Evolutionary conservation across 1,140 invertebrate genomes (phyloP).

Genomic region (Philopotamus ludificatus): DNA sequence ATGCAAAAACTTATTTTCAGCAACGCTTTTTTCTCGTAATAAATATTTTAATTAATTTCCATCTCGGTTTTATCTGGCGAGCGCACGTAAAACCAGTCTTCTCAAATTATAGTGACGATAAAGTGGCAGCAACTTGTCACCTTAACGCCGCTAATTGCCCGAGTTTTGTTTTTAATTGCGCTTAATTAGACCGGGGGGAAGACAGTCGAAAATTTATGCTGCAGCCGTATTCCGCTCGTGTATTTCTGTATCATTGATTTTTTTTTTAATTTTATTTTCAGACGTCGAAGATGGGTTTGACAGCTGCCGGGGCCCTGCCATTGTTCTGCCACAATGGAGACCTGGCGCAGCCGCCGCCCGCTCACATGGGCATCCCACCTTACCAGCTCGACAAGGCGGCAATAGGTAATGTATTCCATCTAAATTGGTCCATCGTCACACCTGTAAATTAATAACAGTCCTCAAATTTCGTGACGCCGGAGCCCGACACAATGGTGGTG

Average conservation of each 20-base stretch:
- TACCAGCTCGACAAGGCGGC: constrained; percentile 74
- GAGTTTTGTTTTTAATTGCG: not conserved
- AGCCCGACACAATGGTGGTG: no score
- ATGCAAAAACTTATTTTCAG: no score
- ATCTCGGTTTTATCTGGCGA: not conserved
- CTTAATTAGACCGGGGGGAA: not conserved
- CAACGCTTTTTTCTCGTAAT: not conserved
- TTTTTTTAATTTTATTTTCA: constrained; percentile 62
- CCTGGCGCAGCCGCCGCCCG: constrained; percentile 87
- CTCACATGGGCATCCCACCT: constrained; percentile 95
- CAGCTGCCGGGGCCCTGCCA: constrained; percentile 66
- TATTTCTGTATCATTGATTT: no score
- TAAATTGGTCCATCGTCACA: constrained; percentile 5
- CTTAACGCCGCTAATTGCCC: not conserved
- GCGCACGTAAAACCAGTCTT: not conserved
- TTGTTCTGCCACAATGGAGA: constrained; percentile 91
- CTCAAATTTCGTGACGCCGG: no score
- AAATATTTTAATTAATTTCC: not conserved
- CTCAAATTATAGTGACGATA: not conserved
- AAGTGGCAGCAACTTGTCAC: not conserved
- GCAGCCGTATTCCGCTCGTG: no score
- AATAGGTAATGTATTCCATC: constrained; percentile 57
- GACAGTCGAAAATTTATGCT: no score
- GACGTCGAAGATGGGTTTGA: constrained; percentile 87
- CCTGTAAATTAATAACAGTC: no score